Base-by-base conservation (phyloP, 2,888 invertebrate species). In the Andrena trimmerana region DNA sequence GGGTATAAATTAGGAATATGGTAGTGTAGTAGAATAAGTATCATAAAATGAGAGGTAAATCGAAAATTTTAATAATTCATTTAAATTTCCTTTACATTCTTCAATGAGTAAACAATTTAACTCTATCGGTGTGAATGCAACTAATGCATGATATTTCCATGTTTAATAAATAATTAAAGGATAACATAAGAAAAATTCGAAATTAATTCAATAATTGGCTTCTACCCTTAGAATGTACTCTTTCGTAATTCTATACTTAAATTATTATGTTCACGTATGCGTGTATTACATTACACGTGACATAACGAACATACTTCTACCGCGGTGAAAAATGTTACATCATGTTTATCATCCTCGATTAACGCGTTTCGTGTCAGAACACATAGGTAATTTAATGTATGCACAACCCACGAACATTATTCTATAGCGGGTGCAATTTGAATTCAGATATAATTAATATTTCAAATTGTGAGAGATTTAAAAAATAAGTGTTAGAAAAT, bases 231-330 rank as follows among this genome's bases (percentile, higher is more conserved):
- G 20, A 50, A 24, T 50, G 66, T 68, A 71, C 69, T 73, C 69
- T 73, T 73, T 66, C 68, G 62, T 77, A 42, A 77, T 24, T 33
- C 50, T 59, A 10, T 10, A 13, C 20, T 76, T 70, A 69, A 70
- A 67, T 42, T 71, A 78, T 81, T 78, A 83, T 70, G 24, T 60
- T 78, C 83, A 81, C 81, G 81, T 81, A 66, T 63, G 42, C 67
- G 60, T 54, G 76, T 54, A 62, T 83, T 81, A 83, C 83, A 67
- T 81, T 81, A 67, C 73, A 57, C 57, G 60, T 78, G 83, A 82
- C 82, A 81, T 78, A 83, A 78, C 69, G 31, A 54, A 27, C 65
- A 50, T 52, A 69, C 71, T 36, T 67, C 54, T 50, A 48, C 16
- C 68, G 20, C 52, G 52, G 16, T 71, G 20, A 48, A 76, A 70